Conservation (phyloP, 2,888 invertebrate genomes). For the Neria commutata region DNA sequence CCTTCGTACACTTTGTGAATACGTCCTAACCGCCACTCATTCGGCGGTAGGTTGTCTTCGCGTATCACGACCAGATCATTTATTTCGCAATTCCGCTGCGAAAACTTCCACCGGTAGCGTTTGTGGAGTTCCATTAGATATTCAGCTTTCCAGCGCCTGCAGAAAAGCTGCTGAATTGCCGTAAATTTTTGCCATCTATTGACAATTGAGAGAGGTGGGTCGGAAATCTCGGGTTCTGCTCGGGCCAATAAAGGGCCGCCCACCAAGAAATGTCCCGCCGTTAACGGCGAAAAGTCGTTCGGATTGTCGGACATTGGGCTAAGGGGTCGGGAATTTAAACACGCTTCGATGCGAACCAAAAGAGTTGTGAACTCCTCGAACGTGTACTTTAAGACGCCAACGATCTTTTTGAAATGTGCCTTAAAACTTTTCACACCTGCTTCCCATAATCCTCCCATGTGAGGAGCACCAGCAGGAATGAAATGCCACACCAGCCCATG, state of each 20-base stretch:
- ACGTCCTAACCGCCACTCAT: slow-evolving; percentile 14
- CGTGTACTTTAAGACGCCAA: background rate
- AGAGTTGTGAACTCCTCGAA: no score
- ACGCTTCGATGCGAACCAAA: no score
- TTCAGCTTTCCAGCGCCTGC: slow-evolving; percentile 11
- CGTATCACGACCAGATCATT: slow-evolving; percentile 12
- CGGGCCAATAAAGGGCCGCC: background rate
- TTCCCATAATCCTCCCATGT: slow-evolving; percentile 19
- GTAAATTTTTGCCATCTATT: slow-evolving; percentile 6
- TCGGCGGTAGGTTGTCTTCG: slow-evolving; percentile 12
- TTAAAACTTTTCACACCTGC: slow-evolving; percentile 5
- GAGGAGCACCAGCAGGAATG: slow-evolving; percentile 10
- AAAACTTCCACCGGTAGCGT: slow-evolving; percentile 10
- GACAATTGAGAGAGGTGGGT: background rate
- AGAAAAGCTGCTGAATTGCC: slow-evolving; percentile 13
- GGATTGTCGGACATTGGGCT: background rate
- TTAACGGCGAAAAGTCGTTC: background rate
- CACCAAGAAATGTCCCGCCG: background rate
- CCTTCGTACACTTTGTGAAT: background rate
- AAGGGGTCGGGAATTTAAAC: no score
- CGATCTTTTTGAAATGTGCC: background rate
- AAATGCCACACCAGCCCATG: slow-evolving; percentile 17
- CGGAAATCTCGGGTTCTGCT: background rate
- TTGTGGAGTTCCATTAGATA: slow-evolving; percentile 10
- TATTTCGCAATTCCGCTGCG: background rate